Evolutionary conservation across 1,140 invertebrate genomes (phyloP).

Genomic region (Aphis gossypii): DNA sequence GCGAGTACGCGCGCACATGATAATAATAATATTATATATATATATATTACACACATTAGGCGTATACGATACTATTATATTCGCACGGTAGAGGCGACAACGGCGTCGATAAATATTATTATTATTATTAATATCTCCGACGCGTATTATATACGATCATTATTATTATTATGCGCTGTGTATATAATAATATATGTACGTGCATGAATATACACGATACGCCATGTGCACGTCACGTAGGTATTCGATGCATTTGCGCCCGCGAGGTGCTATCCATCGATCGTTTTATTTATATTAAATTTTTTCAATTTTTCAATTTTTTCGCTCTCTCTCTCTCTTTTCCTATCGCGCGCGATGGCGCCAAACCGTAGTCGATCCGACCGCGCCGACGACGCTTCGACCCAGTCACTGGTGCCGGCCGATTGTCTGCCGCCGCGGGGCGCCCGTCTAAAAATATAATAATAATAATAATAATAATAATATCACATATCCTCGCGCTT

Average conservation of each 20-base stretch:
- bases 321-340: background rate
- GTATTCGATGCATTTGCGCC: background rate
- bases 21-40: background rate
- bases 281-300: background rate
- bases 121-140: no score
- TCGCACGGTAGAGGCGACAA: background rate
- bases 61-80: background rate
- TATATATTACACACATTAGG: background rate
- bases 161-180: background rate
- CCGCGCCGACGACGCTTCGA: background rate
- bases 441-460: background rate
- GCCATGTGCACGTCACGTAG: background rate
- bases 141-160: no score
- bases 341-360: background rate
- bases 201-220: background rate
- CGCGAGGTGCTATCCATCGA: background rate
- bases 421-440: slow-evolving; percentile 17
- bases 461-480: background rate
- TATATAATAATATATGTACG: background rate
- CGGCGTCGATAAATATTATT: background rate
- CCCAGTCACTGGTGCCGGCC: slow-evolving; percentile 21
- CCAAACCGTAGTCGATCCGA: background rate
- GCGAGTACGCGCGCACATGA: background rate
- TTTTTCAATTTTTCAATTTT: background rate
- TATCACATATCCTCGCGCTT: background rate